These are phyloP conservation scores for Podabrus alpinus DNA, from an alignment of 2,888 invertebrate genomes.

Conservation along the genomic window DNA sequence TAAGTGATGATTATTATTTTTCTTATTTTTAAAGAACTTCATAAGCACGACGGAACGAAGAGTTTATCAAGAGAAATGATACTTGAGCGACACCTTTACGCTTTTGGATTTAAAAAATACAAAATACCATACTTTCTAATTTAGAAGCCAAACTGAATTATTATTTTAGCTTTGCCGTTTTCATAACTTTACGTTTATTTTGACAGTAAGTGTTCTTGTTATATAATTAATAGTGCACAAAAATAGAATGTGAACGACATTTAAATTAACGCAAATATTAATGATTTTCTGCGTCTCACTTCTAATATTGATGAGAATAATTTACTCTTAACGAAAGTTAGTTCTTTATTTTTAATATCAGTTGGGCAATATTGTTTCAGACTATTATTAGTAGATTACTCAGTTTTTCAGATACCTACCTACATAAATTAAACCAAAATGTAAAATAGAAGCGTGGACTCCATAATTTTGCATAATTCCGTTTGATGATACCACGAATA, in stretches of 20 bases:
- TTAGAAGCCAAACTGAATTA: background rate
- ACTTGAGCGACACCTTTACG: background rate
- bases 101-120: background rate
- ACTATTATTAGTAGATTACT: background rate
- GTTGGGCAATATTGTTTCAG: background rate
- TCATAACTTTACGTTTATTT: background rate
- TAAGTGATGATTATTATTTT: background rate
- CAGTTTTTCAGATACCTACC: too few relatives aligned
- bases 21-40: background rate
- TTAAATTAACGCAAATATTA: background rate
- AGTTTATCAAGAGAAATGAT: background rate
- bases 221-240: background rate
- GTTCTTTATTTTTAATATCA: background rate
- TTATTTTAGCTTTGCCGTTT: background rate
- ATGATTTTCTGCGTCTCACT: background rate
- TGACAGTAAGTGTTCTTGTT: background rate
- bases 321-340: background rate
- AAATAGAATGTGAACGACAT: background rate
- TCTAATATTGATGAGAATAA: background rate
- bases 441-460: background rate
- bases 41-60: background rate
- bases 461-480: background rate
- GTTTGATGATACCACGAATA: background rate
- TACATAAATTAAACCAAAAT: background rate
- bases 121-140: background rate